Evolutionary conservation across 2,797 vertebrate species (phyloP), one percentile per base, ranked within the genome.

Genomic region (Anguilla marmorata): DNA sequence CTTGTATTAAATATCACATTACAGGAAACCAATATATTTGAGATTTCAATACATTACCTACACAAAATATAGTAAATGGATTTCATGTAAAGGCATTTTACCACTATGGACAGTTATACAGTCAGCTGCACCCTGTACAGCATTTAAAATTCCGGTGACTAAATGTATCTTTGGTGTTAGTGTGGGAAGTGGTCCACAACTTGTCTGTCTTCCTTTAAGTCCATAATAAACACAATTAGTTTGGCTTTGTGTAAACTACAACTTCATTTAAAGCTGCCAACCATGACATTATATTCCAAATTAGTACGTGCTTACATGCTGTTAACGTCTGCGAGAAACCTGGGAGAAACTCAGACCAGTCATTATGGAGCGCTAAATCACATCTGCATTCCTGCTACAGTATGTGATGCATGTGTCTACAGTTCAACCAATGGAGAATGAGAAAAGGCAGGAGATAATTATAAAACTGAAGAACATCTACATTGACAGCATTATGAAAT

Each of bases 301-400:
- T 95, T 95, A 95, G 93, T 95, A 95, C 95, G 96, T 94, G 95
- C 95, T 96, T 97, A 96, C 95, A 95, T 92, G 94, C 94, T 94
- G 94, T 94, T 95, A 95, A 95, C 94, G 93, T 93, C 93, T 89
- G 88, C 93, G 93, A 93, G 92, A 56, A 93, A 95, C 93, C 89
- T 76, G 93, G 80, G 92, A 95, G 94, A 95, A 95, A 95, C 94
- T 95, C 91, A 92, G 96, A 95, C 94, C 89, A 89, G 93, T 96
- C 94, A 96, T 96, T 96, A 96, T 92, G 2, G 58, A 92, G 92
- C 93, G 93, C 91, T 92, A 90, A 91, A 94, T 95, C 94, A 95
- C 95, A 95, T 96, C 94, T 96, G 95, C 92, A 94, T 92, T 93
- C 91, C 92, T 93, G 93, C 91, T 93, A 93, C 90, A 92, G 84